phyloP scores from a whole-genome alignment of 2,797 vertebrate species.

The Amazonetta brasiliensis region DNA sequence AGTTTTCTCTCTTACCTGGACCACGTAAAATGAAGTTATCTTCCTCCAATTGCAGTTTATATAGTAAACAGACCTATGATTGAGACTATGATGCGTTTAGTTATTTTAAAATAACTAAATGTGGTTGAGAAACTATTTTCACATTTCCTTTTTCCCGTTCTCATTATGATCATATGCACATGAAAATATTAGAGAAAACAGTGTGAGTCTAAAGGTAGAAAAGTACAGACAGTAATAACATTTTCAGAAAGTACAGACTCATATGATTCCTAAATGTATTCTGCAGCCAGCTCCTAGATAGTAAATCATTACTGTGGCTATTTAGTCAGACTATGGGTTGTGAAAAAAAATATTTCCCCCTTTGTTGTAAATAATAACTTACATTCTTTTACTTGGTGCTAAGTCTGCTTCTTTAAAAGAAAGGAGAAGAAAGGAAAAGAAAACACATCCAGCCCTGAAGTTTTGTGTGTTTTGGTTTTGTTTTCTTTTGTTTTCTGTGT shows the following conservation, averaged over 20 bases:
- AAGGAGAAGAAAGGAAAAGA: neutral
- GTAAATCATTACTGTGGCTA: neutral
- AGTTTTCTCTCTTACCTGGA: neutral
- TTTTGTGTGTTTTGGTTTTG: slow-evolving; percentile 49
- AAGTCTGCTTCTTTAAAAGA: slow-evolving; percentile 31
- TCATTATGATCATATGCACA: neutral
- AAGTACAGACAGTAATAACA: neutral
- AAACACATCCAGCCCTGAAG: slow-evolving; percentile 10
- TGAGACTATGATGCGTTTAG: neutral
- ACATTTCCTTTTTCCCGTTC: neutral
- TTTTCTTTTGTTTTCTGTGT: neutral
- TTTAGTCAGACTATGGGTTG: neutral
- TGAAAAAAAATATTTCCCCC: neutral
- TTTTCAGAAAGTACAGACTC: slow-evolving; percentile 4
- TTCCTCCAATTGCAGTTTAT: neutral
- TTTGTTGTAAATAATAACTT: neutral
- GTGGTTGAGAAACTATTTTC: neutral
- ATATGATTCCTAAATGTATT: neutral
- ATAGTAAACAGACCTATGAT: neutral
- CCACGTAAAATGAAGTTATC: neutral
- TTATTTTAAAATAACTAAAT: neutral
- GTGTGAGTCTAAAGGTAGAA: neutral
- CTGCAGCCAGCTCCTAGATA: neutral
- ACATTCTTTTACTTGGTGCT: neutral
- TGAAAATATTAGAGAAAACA: neutral